phyloP scores from a whole-genome alignment of 1,140 invertebrate species.

The Drosophila orena region DNA sequence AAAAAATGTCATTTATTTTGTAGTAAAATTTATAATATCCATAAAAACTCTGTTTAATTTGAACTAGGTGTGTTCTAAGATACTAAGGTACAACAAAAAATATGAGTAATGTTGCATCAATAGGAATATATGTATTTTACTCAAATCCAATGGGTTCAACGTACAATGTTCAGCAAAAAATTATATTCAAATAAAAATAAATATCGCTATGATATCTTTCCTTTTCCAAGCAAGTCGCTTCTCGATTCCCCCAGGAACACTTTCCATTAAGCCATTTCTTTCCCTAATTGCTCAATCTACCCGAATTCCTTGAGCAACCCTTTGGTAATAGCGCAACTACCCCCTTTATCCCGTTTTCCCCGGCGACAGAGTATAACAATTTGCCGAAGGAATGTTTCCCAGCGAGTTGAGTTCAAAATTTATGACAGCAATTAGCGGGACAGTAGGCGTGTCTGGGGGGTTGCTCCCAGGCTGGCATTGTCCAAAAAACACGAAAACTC shows the following conservation, averaged over 20 bases:
- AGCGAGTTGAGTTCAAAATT: constrained; percentile 58
- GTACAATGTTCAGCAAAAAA: no score
- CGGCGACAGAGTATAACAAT: constrained; percentile 23
- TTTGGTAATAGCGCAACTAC: constrained; percentile 30
- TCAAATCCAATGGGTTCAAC: no score
- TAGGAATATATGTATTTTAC: no score
- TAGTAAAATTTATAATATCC: no score
- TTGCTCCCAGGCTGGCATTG: constrained; percentile 16
- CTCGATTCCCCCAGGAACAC: neutral
- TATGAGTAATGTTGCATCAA: no score
- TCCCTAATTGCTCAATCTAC: neutral
- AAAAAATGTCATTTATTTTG: no score
- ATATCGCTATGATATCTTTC: neutral
- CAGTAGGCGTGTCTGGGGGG: constrained; percentile 51
- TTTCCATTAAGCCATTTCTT: constrained; percentile 3
- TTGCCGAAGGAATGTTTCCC: constrained; percentile 41
- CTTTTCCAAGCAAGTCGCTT: neutral
- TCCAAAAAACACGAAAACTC: constrained; percentile 46
- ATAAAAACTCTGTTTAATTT: no score
- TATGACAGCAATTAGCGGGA: constrained; percentile 77
- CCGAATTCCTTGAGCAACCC: neutral
- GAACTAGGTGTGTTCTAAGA: no score
- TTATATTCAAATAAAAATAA: no score
- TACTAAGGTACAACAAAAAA: no score
- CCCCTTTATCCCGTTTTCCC: constrained; percentile 20